phyloP scores from a whole-genome alignment of 2,113 vertebrate species.

The Scomber japonicus region DNA sequence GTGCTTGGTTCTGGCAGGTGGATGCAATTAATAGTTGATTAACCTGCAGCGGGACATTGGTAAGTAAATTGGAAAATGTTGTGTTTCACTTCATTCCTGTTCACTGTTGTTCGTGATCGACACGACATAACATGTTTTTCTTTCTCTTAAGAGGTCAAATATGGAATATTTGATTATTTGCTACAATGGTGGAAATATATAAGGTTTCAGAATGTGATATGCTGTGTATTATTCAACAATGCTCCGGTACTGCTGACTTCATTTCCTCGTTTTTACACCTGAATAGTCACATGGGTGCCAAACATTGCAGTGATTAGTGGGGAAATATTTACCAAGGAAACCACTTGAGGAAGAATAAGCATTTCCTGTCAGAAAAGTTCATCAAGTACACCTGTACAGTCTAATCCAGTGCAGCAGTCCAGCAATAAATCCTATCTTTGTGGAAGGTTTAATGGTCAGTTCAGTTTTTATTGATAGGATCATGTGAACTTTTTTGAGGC shows the following conservation, averaged over 20 bases:
- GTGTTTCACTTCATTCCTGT: neutral
- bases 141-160: neutral
- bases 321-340: neutral
- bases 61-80: constrained; percentile 5
- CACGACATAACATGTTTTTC: neutral
- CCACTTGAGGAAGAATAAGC: neutral
- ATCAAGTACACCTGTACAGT: neutral
- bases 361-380: neutral
- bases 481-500: neutral
- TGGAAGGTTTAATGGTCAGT: neutral
- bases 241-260: constrained; percentile 40
- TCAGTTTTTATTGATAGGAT: too few species aligned
- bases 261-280: neutral
- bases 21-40: constrained; percentile 11
- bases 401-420: neutral
- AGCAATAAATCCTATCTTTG: neutral
- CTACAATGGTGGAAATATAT: constrained; percentile 25
- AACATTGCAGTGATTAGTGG: too few species aligned
- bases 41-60: neutral
- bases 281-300: neutral
- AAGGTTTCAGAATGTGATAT: constrained; percentile 60
- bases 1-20: constrained; percentile 8
- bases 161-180: constrained; percentile 6
- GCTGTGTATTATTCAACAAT: constrained; percentile 53
- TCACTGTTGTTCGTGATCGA: neutral